phyloP scores from a whole-genome alignment of 2,888 invertebrate species.

The Drosophila multiciliata region DNA sequence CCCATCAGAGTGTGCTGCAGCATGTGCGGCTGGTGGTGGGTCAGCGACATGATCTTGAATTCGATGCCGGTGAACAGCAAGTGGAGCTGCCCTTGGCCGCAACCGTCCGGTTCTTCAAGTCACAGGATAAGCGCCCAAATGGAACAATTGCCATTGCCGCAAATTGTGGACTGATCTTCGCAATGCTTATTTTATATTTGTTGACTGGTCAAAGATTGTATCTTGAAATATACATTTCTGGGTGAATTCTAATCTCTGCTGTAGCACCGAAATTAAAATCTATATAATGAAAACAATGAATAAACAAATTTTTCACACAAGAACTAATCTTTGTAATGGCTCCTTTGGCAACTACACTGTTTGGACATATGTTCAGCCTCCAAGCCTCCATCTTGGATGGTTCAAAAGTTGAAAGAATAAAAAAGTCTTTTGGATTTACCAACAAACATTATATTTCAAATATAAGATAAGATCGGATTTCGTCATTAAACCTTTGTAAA shows the following conservation, averaged over 20 bases:
- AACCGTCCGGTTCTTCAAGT: slow-evolving; percentile 81
- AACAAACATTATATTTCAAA: background rate
- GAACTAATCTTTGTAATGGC: background rate
- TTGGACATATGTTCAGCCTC: background rate
- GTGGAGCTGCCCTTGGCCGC: slow-evolving; percentile 80
- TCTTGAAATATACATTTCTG: background rate
- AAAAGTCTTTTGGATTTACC: background rate
- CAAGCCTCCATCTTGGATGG: background rate
- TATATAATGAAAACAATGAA: no score
- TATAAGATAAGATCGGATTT: background rate
- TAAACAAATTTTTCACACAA: background rate
- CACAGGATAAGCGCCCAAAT: slow-evolving; percentile 23
- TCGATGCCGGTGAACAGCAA: slow-evolving; percentile 72
- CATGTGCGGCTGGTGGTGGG: slow-evolving; percentile 76
- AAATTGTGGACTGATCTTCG: background rate
- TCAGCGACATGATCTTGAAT: slow-evolving; percentile 80
- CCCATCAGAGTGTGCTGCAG: slow-evolving; percentile 77
- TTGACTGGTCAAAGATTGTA: background rate
- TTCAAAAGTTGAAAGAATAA: background rate
- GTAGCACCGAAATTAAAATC: background rate
- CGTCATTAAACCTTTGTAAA: background rate
- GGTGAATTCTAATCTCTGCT: background rate
- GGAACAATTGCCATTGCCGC: background rate
- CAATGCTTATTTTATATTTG: background rate
- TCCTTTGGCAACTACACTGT: background rate